Base-by-base conservation (phyloP, 2,113 vertebrate genomes). In the Serinus canaria region DNA sequence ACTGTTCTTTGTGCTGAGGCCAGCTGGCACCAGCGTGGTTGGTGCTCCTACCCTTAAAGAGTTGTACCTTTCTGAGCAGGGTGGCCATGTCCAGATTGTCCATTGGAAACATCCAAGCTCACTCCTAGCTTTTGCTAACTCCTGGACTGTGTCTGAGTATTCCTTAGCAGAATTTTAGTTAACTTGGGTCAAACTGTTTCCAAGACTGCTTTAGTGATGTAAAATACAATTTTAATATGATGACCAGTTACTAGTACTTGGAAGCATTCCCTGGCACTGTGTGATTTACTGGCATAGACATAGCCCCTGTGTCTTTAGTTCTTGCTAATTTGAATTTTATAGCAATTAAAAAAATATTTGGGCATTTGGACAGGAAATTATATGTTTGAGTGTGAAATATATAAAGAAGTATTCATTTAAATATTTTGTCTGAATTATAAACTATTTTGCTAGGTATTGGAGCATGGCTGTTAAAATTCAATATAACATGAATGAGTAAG, bases 291-390 rank as follows among this genome's bases (percentile, higher is more conserved):
- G 92, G 69, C 62, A 28, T 91, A 87, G 84, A 43, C 49, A 41
- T 75, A 89, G 12, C 5, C 44, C 24, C 24, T 15, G 0, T 64
- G 62, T 74, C 66, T 37, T 44, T 59, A 89, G 30, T 53, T 64
- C 78, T 77, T 80, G 28, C 41, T 95, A 46, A 90, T 92, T 83
- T 89, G 44, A 92, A 67, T 92, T 93, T 85, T 77, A 70, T 88
- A 55, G 50, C 37, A 58, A 62, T 49, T 46, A 16, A 35, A 58
- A 35, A 76, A 96, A 76, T 69, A 53, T 66, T 73, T 87, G 41
- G 7, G 56, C n/a, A 37, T 93, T 94, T 85, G 72, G 46, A 33
- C n/a, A 52, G 55, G 62, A 83, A 62, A 73, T 52, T 31, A 15
- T 5, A 33, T 37, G 25, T 83, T 88, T 80, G 50, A 76, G 4